Base-by-base conservation (phyloP, 2,113 vertebrate genomes). In the Gambusia affinis region DNA sequence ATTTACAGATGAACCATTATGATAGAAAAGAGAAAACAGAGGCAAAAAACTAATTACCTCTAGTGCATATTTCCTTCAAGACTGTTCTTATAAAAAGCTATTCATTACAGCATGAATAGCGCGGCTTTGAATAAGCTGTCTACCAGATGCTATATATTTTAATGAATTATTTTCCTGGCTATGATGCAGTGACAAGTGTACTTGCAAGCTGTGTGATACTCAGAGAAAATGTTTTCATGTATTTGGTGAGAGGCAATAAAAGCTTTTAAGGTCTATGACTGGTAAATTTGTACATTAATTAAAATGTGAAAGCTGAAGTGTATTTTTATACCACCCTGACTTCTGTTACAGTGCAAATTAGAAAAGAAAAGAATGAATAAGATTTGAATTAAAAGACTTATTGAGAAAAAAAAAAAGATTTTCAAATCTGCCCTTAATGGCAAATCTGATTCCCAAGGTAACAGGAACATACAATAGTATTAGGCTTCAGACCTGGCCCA, bases 101-200 rank as follows among this genome's bases (percentile, higher is more conserved):
- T 74, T 85, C 70, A 28, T 74, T 60, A 63, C 31, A 29, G 75
- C 62, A 22, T 64, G 35, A 71, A 57, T 72, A 75, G 57, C 2
- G 28, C 42, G 47, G 47, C 63, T 61, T 60, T n/a, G 11, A 54
- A 61, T 63, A 82, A 29, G 72, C 39, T 27, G 37, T 64, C 30
- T 67, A 44, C 15, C 1, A 33, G 31, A 67, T 31, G 14, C 57
- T 69, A 76, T 68, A 63, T 64, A 71, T 70, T 42, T 47, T n/a
- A 37, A 37, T 72, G 27, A 67, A 68, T 44, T 60, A 44, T 64
- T 70, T 76, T 57, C 35, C 57, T 28, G 42, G 28, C 67, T 72
- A 76, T 60, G 14, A 31, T 42, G 22, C 11, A 12, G 12, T 72
- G 60, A 62, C 47, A 84, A 69, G 75, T 19, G 27, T 60, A 72